Evolutionary conservation across 1,140 invertebrate species (phyloP).

Genomic region (Phymorhynchus buccinoides): DNA sequence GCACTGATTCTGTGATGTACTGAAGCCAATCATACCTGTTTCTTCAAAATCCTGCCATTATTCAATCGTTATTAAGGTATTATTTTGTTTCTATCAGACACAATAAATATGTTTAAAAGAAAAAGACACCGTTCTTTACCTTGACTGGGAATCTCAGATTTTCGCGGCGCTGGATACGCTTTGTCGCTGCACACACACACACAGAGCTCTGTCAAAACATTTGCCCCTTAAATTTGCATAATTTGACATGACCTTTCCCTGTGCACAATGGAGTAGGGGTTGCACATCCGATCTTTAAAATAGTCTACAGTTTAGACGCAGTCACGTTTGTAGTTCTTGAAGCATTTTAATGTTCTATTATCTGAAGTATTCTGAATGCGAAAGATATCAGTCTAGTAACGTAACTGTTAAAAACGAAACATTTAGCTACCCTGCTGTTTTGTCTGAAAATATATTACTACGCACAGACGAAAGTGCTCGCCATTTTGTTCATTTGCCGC

Average conservation of each 20-base stretch:
- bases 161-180: constrained; percentile 34
- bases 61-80: not conserved
- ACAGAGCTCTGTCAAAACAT: constrained; percentile 36
- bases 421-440: not conserved
- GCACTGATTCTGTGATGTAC: not conserved
- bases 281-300: not conserved
- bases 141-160: constrained; percentile 33
- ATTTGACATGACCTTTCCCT: constrained; percentile 39
- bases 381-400: too few species aligned
- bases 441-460: not conserved
- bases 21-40: not conserved
- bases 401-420: too few species aligned
- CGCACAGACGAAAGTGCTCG: constrained; percentile 36
- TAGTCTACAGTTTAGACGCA: too few species aligned
- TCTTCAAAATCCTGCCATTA: not conserved
- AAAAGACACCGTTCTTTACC: constrained; percentile 9
- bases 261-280: not conserved
- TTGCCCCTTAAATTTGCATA: constrained; percentile 39
- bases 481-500: constrained; percentile 51
- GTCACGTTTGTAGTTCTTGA: too few species aligned
- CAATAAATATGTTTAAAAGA: not conserved
- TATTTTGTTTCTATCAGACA: too few species aligned
- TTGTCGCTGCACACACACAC: constrained; percentile 33
- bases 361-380: too few species aligned
- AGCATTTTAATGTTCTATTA: too few species aligned